A percentile compares a stretch with the other conserved stretches of the same genome.
Conservation (phyloP, 2,888 invertebrate species). For the Polydrusus cervinus region DNA sequence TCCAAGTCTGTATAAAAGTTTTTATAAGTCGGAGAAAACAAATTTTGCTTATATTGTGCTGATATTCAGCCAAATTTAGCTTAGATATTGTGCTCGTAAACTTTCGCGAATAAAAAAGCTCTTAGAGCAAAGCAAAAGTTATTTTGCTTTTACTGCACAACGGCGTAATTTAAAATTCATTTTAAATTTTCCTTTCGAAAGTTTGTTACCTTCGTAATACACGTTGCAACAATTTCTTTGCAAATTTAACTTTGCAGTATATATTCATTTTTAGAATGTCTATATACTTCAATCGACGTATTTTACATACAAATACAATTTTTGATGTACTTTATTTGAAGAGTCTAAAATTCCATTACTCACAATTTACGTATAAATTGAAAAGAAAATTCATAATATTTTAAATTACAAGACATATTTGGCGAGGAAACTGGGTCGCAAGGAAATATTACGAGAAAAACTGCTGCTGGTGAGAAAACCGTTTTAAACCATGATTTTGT, state of each 20-base stretch:
- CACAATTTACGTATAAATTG: conserved; percentile 62
- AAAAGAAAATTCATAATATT: conserved; percentile 61
- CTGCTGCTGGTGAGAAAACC: conserved; percentile 35
- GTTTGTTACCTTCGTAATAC: conserved; percentile 52
- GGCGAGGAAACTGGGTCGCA: conserved; percentile 48
- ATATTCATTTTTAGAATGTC: conserved; percentile 57
- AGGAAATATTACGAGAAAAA: conserved; percentile 44
- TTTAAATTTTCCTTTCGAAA: conserved; percentile 54
- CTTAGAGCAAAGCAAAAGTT: conserved; percentile 56
- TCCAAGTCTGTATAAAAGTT: conserved; percentile 30
- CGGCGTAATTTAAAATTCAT: conserved; percentile 56
- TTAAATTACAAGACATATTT: conserved; percentile 59
- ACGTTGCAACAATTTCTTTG: conserved; percentile 56
- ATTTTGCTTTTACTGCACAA: conserved; percentile 54
- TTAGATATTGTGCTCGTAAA: conserved; percentile 54
- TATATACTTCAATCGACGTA: conserved; percentile 57
- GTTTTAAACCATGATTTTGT: conserved; percentile 51
- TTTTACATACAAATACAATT: conserved; percentile 62
- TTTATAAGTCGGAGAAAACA: conserved; percentile 42
- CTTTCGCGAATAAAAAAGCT: conserved; percentile 54
- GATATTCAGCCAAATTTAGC: conserved; percentile 52
- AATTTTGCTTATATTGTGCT: conserved; percentile 54
- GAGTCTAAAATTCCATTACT: conserved; percentile 59
- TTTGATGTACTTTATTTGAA: conserved; percentile 59
- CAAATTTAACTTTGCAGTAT: conserved; percentile 55